phyloP scores from a whole-genome alignment of 2,888 invertebrate genomes.

The Idaea dimidiata region DNA sequence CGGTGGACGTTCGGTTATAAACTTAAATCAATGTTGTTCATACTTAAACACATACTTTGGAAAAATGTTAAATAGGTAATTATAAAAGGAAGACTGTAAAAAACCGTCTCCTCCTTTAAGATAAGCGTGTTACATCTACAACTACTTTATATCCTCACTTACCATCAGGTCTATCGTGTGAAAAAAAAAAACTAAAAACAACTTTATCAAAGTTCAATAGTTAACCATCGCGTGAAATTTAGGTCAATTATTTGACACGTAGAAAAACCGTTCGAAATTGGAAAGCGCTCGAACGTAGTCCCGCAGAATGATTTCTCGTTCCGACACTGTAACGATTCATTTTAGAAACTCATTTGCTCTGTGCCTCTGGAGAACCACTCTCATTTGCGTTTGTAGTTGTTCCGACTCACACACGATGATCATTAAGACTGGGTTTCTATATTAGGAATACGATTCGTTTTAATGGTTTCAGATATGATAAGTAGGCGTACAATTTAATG shows the following conservation, averaged over 20 bases:
- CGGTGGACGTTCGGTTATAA: too few relatives aligned
- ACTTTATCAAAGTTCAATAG: constrained; percentile 5
- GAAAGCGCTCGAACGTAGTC: constrained; percentile 50
- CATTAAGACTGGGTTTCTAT: constrained; percentile 1
- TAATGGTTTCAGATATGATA: too few relatives aligned
- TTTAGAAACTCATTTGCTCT: constrained; percentile 71
- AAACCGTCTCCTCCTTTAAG: too few relatives aligned
- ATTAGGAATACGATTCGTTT: too few relatives aligned
- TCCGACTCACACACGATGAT: constrained; percentile 32
- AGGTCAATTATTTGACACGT: constrained; percentile 35
- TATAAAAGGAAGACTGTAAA: too few relatives aligned
- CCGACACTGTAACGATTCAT: constrained; percentile 72
- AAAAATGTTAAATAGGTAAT: too few relatives aligned
- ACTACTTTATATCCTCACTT: neutral
- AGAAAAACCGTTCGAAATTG: constrained; percentile 54
- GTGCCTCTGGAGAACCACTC: constrained; percentile 60
- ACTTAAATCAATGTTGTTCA: too few relatives aligned
- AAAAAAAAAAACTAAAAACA: neutral
- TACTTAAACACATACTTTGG: too few relatives aligned
- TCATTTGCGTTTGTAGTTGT: constrained; percentile 66
- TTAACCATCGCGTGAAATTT: constrained; percentile 28
- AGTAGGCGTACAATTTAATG: too few relatives aligned
- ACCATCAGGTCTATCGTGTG: too few relatives aligned
- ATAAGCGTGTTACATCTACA: too few relatives aligned
- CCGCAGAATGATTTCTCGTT: constrained; percentile 61